phyloP scores from a whole-genome alignment of 1,140 invertebrate genomes.

The Drosophila erecta region DNA sequence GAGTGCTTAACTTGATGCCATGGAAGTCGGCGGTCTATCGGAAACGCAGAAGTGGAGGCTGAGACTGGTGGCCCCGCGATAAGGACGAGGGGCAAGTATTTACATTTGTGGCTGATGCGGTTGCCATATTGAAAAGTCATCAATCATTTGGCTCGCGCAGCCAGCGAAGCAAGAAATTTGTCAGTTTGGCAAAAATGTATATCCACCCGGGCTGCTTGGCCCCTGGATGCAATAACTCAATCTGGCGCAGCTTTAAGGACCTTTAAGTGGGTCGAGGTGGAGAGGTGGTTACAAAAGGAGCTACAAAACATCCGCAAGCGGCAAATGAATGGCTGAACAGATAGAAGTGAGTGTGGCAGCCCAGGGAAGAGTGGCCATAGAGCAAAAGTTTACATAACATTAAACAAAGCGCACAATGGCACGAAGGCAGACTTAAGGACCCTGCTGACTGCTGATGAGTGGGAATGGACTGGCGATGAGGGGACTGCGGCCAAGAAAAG shows the following conservation, averaged over 20 bases:
- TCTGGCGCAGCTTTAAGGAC: constrained; percentile 60
- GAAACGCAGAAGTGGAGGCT: background rate
- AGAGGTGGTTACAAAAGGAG: constrained; percentile 13
- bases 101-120: constrained; percentile 68
- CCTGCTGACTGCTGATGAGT: constrained; percentile 71
- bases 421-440: constrained; percentile 55
- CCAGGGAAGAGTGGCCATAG: constrained; percentile 33
- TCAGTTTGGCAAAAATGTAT: constrained; percentile 61
- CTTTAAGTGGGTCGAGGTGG: constrained; percentile 4
- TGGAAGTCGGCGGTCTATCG: constrained; percentile 24
- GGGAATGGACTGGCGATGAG: constrained; percentile 51
- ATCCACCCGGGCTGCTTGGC: constrained; percentile 6
- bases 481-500: constrained; percentile 61
- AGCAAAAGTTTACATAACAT: constrained; percentile 82
- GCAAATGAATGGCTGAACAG: constrained; percentile 78
- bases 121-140: constrained; percentile 76
- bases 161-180: constrained; percentile 75
- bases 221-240: constrained; percentile 31
- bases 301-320: constrained; percentile 27
- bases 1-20: constrained; percentile 75
- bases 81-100: constrained; percentile 57
- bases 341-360: constrained; percentile 55
- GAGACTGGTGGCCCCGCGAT: constrained; percentile 7
- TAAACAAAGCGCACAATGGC: constrained; percentile 81
- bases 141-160: constrained; percentile 63